Base-by-base conservation (phyloP, 2,113 vertebrate species). In the Thalassoma bifasciatum region DNA sequence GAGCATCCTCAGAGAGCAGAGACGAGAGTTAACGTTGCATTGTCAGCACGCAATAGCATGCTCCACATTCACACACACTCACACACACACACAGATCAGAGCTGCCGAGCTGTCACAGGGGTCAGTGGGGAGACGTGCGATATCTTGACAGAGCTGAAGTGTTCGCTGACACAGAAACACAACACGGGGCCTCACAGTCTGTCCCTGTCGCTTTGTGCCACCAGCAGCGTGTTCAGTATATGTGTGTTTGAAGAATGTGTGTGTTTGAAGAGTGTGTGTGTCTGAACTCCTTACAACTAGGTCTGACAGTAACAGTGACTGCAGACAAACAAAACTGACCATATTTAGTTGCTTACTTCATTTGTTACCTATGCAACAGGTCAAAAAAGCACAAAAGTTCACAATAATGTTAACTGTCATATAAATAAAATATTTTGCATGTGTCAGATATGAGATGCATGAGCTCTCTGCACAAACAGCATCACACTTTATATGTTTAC, bases 111-210 rank as follows among this genome's bases (percentile, higher is more conserved):
- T 84, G 81, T 81, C 79, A 75, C 53, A 1, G 66, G 38, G 84
- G 86, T 82, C 84, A 80, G 53, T 16, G 17, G 51, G 37, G 70
- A 87, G 82, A 83, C 46, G 54, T 70, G 72, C 7, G 5, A 82
- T 80, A 81, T 86, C 75, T 86, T 83, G 81, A 87, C 84, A 89
- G 71, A 82, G 30, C 57, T 73, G 67, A 80, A 74, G 68, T 72
- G 82, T 73, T 79, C 49, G 21, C 67, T 72, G 82, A 82, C 75
- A 84, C 66, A 81, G 42, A 81, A 73, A 78, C 49, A 53, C 34
- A 61, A 21, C 60, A 22, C 60, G 34, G 36, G 17, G 74, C 7
- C 42, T 44, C 13, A 44, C 42, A 44, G 42, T 44, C 42, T 36
- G 68, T 70, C 38, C 57, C 61, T 46, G 30, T 83, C 42, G 22